Conservation (phyloP, 2,888 invertebrate species). For the Drymonia ruficornis region DNA sequence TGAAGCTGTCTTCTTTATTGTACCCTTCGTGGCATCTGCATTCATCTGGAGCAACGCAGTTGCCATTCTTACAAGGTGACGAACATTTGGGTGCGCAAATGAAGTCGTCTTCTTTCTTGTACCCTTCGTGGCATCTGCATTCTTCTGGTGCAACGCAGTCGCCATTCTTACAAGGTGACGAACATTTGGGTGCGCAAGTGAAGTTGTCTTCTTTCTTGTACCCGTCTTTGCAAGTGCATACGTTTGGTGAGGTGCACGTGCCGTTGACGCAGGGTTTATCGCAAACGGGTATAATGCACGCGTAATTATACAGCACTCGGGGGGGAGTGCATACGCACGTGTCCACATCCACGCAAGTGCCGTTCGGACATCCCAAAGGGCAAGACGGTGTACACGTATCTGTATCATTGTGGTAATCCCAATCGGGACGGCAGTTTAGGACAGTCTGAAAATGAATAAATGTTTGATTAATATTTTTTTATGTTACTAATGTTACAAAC, state of each 20-base stretch:
- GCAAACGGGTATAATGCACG: conserved; percentile 54
- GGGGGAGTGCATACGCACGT: conserved; percentile 57
- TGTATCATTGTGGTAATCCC: conserved; percentile 9
- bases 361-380: conserved; percentile 50
- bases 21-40: too few species aligned
- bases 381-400: conserved; percentile 41
- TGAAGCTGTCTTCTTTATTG: too few species aligned
- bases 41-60: conserved; percentile 9
- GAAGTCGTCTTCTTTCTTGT: conserved; percentile 37
- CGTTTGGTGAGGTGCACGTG: background rate
- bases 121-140: conserved; percentile 68
- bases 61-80: conserved; percentile 15
- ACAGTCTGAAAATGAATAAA: background rate
- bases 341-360: conserved; percentile 52
- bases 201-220: background rate
- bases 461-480: too few species aligned
- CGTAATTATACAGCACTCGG: conserved; percentile 7
- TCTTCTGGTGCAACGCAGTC: conserved; percentile 60
- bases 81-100: conserved; percentile 20
- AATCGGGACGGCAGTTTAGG: conserved; percentile 28
- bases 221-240: conserved; percentile 7
- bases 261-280: conserved; percentile 56
- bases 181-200: background rate
- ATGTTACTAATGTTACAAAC: too few species aligned
- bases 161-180: conserved; percentile 31